A percentile compares a stretch with the other conserved stretches of the same genome.
Conservation (phyloP, 2,888 invertebrate species). For the Peribatodes rhomboidaria region DNA sequence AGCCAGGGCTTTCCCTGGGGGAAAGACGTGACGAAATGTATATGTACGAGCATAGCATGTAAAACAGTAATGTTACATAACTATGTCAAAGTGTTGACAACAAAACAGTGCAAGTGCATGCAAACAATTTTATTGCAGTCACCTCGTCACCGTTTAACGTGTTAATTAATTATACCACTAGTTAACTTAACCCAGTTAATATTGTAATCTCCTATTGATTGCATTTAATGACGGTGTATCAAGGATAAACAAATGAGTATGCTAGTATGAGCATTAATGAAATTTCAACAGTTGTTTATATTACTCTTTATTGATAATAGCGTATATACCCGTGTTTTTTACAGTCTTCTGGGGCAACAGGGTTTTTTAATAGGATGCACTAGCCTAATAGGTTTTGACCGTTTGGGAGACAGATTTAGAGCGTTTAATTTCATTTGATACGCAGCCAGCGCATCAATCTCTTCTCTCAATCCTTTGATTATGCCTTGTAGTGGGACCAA, state of each 20-base stretch:
- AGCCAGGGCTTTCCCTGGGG: too few relatives aligned
- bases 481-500: conserved; percentile 68
- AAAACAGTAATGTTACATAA: too few relatives aligned
- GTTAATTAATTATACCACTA: background rate
- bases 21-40: too few relatives aligned
- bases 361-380: conserved; percentile 50
- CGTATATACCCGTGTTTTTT: background rate
- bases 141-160: background rate
- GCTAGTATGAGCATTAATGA: background rate
- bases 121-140: too few relatives aligned
- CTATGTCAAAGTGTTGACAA: too few relatives aligned
- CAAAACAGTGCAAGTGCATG: too few relatives aligned
- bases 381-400: conserved; percentile 21
- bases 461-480: conserved; percentile 64
- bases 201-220: conserved; percentile 7
- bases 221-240: background rate
- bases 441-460: conserved; percentile 60
- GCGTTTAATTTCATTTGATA: conserved; percentile 60
- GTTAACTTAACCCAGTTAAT: conserved; percentile 13
- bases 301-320: background rate
- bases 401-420: conserved; percentile 40
- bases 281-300: background rate
- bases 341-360: conserved; percentile 53
- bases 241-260: background rate
- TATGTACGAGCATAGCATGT: too few relatives aligned